phyloP scores from a whole-genome alignment of 2,113 vertebrate genomes.

The Rattus rattus region DNA sequence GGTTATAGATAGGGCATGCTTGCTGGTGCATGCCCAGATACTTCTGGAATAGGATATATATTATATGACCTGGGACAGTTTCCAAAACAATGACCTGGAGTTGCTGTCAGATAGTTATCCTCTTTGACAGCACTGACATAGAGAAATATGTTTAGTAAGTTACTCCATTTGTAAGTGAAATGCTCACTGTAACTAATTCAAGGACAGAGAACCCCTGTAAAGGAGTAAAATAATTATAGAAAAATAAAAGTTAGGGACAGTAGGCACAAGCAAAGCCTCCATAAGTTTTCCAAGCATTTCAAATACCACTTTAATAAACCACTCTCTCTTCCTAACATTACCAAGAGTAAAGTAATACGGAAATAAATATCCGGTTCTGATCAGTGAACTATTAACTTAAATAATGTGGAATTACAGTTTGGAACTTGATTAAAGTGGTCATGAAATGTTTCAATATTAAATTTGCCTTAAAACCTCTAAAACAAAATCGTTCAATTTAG shows the following conservation, averaged over 20 bases:
- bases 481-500: background rate
- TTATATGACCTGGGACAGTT: background rate
- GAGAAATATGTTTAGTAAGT: background rate
- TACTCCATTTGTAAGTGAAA: background rate
- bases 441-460: slow-evolving; percentile 36
- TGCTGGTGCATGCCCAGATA: background rate
- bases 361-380: slow-evolving; percentile 6
- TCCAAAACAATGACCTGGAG: slow-evolving; percentile 26
- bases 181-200: background rate
- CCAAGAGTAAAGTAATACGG: background rate
- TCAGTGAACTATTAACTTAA: slow-evolving; percentile 38
- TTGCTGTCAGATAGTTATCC: slow-evolving; percentile 1
- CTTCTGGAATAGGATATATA: background rate
- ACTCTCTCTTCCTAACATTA: background rate
- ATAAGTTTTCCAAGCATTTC: background rate
- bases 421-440: slow-evolving; percentile 52
- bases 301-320: slow-evolving; percentile 15
- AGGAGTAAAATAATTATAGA: background rate
- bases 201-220: background rate
- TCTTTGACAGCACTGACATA: background rate
- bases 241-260: background rate
- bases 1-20: background rate
- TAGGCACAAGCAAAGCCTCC: background rate
- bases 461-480: slow-evolving; percentile 34
- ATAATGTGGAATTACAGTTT: slow-evolving; percentile 25